Base-by-base conservation (phyloP, 92 coral and sea anemone species). In the Porites divaricata region DNA sequence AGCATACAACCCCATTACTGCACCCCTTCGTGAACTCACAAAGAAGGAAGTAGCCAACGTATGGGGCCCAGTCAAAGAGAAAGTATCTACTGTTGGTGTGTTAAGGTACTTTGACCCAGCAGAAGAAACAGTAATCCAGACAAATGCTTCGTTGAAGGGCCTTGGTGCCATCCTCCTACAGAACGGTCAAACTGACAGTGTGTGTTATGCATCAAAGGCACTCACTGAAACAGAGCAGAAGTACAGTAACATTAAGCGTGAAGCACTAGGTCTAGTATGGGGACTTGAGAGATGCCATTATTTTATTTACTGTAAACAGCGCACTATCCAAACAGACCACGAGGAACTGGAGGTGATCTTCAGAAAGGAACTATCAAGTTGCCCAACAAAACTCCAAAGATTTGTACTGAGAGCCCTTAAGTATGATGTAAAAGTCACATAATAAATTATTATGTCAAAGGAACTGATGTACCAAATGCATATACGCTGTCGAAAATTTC, bases 401-500 rank as follows among this genome's bases (percentile, higher is more conserved):
- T 50, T 85, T 8, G 26, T 67, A 2, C 48, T 66, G 83, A 48
- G 77, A 52, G 81, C 81, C 7, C 65, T 83, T 4, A 83, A 74
- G 56, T 75, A 83, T 41, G 81, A 74, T 17, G 75, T 76, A 48
- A 26, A 72, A 9, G 85, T 86, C 3, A 72, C 68, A n/a, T n/a
- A n/a, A n/a, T n/a, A n/a, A n/a, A n/a, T n/a, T n/a, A n/a, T 70
- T 91, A 92, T 23, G 92, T 91, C 22, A 92, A 88, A 63, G 91
- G 90, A 14, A 63, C 76, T 45, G 86, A 92, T 65, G 77, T 86
- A 50, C 69, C 78, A 28, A 57, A 78, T 23, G 89, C 89, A 53
- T 12, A 87, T 68, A 70, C 79, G 20, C 73, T 90, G 83, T 83
- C 70, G 5, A 67, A 88, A 85, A 50, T 59, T 52, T 59, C 77